These are phyloP conservation scores for Scortum barcoo DNA, from an alignment of 2,113 vertebrate species.

Conservation along the genomic window DNA sequence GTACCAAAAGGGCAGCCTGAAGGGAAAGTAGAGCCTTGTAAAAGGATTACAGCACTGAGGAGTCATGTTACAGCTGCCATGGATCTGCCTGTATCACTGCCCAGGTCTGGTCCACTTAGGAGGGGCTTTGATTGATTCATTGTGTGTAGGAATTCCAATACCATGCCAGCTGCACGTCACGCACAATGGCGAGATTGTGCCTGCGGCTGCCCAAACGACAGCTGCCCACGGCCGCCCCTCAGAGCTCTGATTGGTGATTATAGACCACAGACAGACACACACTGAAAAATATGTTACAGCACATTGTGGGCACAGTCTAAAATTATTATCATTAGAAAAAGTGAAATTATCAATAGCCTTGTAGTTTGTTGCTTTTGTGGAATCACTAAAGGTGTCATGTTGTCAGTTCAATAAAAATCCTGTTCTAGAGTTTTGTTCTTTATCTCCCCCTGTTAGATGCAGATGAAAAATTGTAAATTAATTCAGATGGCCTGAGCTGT, in stretches of 20 bases:
- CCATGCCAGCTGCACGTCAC: constrained; percentile 75
- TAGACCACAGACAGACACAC: constrained; percentile 14
- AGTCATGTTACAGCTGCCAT: constrained; percentile 73
- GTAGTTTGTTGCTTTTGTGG: not conserved
- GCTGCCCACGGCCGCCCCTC: constrained; percentile 69
- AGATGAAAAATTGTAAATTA: constrained; percentile 11
- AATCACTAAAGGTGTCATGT: not conserved
- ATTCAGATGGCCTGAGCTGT: constrained; percentile 1
- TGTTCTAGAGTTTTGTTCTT: not conserved
- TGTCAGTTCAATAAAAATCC: constrained; percentile 5
- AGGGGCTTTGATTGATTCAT: constrained; percentile 74
- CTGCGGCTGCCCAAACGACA: constrained; percentile 65
- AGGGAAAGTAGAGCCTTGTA: constrained; percentile 64
- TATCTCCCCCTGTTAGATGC: not conserved
- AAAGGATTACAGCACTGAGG: constrained; percentile 55
- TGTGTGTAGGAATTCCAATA: constrained; percentile 69
- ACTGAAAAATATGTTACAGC: not conserved
- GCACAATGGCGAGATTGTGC: constrained; percentile 83
- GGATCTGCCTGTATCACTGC: constrained; percentile 56
- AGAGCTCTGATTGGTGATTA: constrained; percentile 42
- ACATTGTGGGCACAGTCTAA: not conserved
- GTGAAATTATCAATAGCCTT: not conserved
- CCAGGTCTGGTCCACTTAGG: constrained; percentile 59
- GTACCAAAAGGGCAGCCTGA: constrained; percentile 39
- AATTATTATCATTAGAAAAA: not conserved